phyloP scores from a whole-genome alignment of 1,140 invertebrate species.

The Drosophila ficusphila region DNA sequence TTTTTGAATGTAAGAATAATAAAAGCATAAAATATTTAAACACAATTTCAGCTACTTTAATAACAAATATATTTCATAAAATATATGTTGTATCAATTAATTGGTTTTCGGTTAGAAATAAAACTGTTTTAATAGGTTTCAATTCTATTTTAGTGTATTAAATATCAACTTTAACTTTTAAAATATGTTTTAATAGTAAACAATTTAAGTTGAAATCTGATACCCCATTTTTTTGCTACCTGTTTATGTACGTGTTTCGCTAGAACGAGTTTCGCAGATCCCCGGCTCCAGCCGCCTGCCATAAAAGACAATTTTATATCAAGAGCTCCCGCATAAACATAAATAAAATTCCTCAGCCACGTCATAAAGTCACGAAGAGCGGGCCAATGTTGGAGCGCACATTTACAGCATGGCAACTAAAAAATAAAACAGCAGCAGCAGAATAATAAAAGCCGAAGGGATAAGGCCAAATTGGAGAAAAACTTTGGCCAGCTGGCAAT shows the following conservation, averaged over 20 bases:
- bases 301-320: conserved; percentile 74
- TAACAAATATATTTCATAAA: no score
- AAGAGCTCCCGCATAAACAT: conserved; percentile 63
- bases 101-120: no score
- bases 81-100: no score
- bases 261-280: neutral
- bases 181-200: no score
- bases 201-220: no score
- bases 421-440: conserved; percentile 3
- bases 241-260: conserved; percentile 5
- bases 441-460: conserved; percentile 36
- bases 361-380: conserved; percentile 54
- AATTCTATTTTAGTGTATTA: no score
- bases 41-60: no score
- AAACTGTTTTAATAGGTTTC: no score
- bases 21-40: no score
- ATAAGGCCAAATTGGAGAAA: conserved; percentile 43
- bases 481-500: conserved; percentile 74
- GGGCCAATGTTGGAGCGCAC: conserved; percentile 50
- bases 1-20: no score
- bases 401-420: conserved; percentile 32
- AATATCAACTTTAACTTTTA: no score
- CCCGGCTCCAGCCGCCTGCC: conserved; percentile 8
- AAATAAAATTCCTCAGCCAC: conserved; percentile 68
- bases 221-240: conserved; percentile 3